phyloP scores from a whole-genome alignment of 2,113 vertebrate species.

The Hyla sarda region DNA sequence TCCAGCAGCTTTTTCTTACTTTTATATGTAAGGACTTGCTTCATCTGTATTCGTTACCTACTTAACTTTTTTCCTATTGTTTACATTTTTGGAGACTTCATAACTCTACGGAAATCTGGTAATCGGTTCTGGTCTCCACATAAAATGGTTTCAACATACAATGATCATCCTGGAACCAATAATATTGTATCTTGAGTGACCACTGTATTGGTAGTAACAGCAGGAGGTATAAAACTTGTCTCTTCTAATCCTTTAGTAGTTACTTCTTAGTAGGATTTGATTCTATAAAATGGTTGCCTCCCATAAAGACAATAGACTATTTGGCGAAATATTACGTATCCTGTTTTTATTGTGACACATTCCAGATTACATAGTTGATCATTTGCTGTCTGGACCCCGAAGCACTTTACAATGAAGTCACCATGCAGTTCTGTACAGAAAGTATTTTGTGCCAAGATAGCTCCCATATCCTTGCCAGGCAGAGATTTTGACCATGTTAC shows the following conservation, averaged over 20 bases:
- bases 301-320: neutral
- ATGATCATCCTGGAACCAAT: no score
- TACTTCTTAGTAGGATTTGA: neutral
- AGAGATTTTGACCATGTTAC: neutral
- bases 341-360: neutral
- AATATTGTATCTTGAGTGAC: no score
- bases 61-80: no score
- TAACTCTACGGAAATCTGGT: no score
- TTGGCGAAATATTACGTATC: neutral
- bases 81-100: no score
- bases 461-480: neutral
- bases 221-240: neutral
- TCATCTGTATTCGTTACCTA: no score
- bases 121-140: no score
- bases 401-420: slow-evolving; percentile 1
- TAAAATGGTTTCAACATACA: no score
- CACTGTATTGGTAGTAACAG: no score
- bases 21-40: no score
- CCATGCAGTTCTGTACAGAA: neutral
- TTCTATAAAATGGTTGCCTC: neutral
- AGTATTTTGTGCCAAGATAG: neutral
- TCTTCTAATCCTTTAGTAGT: neutral
- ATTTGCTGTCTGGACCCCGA: neutral
- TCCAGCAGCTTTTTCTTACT: no score
- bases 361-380: neutral